A percentile compares a stretch with the other conserved stretches of the same genome.
These are phyloP conservation scores for Carduelis carduelis DNA, from an alignment of 2,797 vertebrate genomes.

Conservation along the genomic window DNA sequence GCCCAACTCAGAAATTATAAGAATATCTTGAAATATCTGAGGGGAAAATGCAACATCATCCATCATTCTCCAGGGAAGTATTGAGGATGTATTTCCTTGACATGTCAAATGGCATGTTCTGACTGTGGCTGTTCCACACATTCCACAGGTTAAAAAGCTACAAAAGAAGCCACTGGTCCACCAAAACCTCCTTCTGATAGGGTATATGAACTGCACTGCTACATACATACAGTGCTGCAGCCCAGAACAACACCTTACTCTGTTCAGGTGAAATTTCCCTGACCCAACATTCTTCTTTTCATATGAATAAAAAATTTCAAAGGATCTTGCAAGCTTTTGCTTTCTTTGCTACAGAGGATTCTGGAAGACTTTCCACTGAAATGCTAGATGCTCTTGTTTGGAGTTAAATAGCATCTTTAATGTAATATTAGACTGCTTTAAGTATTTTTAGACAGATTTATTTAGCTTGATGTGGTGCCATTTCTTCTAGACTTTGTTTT, in stretches of 20 bases:
- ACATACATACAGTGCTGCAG: fast-evolving
- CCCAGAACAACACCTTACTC: not conserved
- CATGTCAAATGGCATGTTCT: not conserved
- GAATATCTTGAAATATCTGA: not conserved
- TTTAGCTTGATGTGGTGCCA: not conserved
- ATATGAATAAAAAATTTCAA: not conserved
- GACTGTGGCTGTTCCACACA: not conserved
- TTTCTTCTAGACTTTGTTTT: not conserved
- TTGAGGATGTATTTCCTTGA: not conserved
- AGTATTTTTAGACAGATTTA: not conserved
- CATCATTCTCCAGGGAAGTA: not conserved
- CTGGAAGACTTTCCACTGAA: not conserved
- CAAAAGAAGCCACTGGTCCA: not conserved
- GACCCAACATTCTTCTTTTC: not conserved
- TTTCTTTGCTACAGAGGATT: not conserved
- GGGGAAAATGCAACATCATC: fast-evolving
- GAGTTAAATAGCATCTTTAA: not conserved
- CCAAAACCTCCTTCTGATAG: fast-evolving
- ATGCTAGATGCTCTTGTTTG: not conserved
- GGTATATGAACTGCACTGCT: too few species aligned
- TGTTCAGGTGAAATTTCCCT: not conserved
- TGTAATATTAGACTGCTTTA: not conserved
- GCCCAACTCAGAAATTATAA: not conserved
- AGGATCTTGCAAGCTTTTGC: not conserved
- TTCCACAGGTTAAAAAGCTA: not conserved